Evolutionary conservation across 1,140 invertebrate genomes (phyloP).

Genomic region (Lethrus apterus): DNA sequence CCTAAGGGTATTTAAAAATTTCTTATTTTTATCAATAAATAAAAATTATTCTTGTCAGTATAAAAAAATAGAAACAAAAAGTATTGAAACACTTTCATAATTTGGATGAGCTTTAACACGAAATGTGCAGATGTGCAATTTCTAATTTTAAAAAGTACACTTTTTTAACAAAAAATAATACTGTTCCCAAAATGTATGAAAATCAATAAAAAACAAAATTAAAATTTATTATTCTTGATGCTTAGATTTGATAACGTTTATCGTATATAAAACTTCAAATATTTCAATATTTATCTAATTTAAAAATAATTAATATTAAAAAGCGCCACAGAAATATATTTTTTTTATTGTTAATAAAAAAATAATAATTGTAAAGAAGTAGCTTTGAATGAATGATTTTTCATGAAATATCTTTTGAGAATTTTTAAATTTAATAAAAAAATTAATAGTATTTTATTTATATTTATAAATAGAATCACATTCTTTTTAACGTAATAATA

Average conservation of each 20-base stretch:
- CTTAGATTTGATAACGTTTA: not conserved
- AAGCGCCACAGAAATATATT: not conserved
- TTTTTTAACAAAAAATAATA: not conserved
- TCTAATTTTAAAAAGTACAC: not conserved
- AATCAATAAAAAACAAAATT: not conserved
- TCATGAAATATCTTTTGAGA: not conserved
- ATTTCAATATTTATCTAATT: not conserved
- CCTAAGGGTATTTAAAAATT: no score
- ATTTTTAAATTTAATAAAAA: conserved; percentile 12
- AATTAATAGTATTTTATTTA: conserved; percentile 1
- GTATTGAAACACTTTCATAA: no score
- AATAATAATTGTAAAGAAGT: no score
- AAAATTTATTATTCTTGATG: not conserved
- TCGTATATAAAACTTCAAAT: not conserved
- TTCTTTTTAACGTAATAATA: conserved; percentile 21
- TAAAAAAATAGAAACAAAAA: no score
- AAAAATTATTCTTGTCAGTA: no score
- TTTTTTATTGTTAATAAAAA: no score
- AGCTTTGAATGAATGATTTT: not conserved
- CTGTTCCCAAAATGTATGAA: not conserved
- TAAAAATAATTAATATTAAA: not conserved
- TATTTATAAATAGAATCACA: conserved; percentile 16
- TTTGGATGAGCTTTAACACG: not conserved
- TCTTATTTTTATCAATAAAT: no score
- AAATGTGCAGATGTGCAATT: not conserved